phyloP scores from a whole-genome alignment of 2,888 invertebrate genomes.

The Ormyrus pomaceus region DNA sequence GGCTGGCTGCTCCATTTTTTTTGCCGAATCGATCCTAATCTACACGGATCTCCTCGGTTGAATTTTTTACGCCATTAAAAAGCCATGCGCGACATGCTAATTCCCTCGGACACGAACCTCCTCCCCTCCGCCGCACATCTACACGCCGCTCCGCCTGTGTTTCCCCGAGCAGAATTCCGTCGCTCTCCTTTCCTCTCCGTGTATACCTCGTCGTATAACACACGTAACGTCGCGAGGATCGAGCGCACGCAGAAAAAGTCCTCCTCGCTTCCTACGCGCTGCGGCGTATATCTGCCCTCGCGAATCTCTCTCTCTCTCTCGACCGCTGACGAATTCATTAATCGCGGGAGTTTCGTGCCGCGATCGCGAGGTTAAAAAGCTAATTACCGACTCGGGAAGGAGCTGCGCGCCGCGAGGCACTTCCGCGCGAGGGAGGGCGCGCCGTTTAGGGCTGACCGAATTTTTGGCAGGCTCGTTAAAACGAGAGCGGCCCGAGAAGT shows the following conservation, averaged over 20 bases:
- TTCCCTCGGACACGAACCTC: not conserved
- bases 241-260: too few relatives aligned
- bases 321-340: slow-evolving; percentile 24
- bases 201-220: not conserved
- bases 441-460: too few relatives aligned
- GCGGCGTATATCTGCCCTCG: too few relatives aligned
- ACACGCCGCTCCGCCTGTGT: not conserved
- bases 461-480: too few relatives aligned
- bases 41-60: not conserved
- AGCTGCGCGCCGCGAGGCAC: too few relatives aligned
- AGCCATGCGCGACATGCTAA: not conserved
- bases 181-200: not conserved
- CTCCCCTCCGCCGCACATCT: not conserved
- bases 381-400: slow-evolving; percentile 19
- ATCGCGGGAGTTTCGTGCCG: slow-evolving; percentile 17
- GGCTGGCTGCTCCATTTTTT: too few relatives aligned
- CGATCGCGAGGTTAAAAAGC: not conserved
- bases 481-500: too few relatives aligned
- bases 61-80: not conserved
- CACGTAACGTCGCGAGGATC: too few relatives aligned
- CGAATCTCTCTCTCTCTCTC: too few relatives aligned
- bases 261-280: too few relatives aligned
- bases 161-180: slow-evolving; percentile 1
- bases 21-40: not conserved
- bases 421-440: too few relatives aligned